These are phyloP conservation scores for Melanostoma scalare DNA, from an alignment of 2,888 invertebrate species.

Conservation along the genomic window DNA sequence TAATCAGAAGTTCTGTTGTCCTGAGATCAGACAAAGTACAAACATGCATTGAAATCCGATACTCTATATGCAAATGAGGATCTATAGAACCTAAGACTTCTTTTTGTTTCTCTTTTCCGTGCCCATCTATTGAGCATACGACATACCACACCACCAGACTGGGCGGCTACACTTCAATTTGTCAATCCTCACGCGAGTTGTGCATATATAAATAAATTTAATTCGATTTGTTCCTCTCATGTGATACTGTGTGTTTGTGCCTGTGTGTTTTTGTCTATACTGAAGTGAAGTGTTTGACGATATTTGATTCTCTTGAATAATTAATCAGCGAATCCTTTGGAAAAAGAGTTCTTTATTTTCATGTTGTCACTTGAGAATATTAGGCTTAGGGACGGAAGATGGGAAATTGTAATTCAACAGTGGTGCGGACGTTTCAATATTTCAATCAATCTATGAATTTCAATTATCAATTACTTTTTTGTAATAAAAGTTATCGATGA, in stretches of 20 bases:
- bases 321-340: constrained; percentile 66
- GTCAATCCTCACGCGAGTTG: constrained; percentile 66
- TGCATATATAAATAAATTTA: constrained; percentile 65
- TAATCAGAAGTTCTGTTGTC: constrained; percentile 19
- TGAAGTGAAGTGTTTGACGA: constrained; percentile 71
- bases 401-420: constrained; percentile 52
- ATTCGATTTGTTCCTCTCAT: constrained; percentile 34
- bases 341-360: constrained; percentile 5
- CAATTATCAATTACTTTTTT: constrained; percentile 55
- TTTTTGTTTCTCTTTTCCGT: constrained; percentile 3
- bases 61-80: constrained; percentile 62
- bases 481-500: constrained; percentile 62
- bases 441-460: constrained; percentile 68
- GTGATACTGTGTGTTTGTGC: background rate
- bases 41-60: constrained; percentile 58
- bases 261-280: constrained; percentile 20
- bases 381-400: constrained; percentile 27
- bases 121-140: constrained; percentile 2
- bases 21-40: constrained; percentile 27
- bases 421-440: constrained; percentile 52
- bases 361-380: constrained; percentile 54
- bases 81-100: constrained; percentile 34
- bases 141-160: constrained; percentile 47
- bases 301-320: constrained; percentile 72
- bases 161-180: constrained; percentile 68